Evolutionary conservation across 2,113 vertebrate species (phyloP), one percentile per base, ranked within the genome.

Genomic region (Arizona elegans): DNA sequence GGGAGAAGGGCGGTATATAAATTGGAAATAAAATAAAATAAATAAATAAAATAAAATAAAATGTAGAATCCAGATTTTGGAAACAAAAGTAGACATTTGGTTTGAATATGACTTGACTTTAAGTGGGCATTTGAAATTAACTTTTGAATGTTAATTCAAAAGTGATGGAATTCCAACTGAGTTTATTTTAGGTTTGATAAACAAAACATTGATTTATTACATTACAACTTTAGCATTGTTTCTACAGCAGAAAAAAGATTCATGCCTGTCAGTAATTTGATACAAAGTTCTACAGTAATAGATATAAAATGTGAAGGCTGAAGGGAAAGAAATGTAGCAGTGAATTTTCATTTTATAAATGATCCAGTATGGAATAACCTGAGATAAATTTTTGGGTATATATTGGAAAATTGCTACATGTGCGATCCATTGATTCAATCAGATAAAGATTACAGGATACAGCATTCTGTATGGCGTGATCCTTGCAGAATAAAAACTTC

Each of bases 281-380:
- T 21, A 58, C 15, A 17, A 38, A 33, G 33, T 11, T 21, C 11
- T 43, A 59, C 23, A 33, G 33, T 38, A 89, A 24, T 17, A 38
- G 17, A 56, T 19, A 43, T 58, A 55, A 70, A 24, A 52, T 90
- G 17, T n/a, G 89, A 58, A 89, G 56, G 5, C 89, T 87, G 91
- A 86, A 92, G 50, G 52, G 81, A 93, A 96, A 93, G 92, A 54
- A 24, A 95, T 95, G 91, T 86, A 91, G 9, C 50, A 26, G 26
- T 87, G 26, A 52, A 59, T 47, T 24, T 58, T 55, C 6, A 50
- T 15, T 43, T 91, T 50, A 59, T 43, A 59, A 87, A 91, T 24
- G 33, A 1, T 13, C 88, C 92, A 93, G 85, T 55, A 89, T 21
- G 88, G 95, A 94, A 70, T 90, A 92, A 86, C 23, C 58, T 94